Conservation (phyloP, 2,888 invertebrate genomes). For the Acronicta aceris region DNA sequence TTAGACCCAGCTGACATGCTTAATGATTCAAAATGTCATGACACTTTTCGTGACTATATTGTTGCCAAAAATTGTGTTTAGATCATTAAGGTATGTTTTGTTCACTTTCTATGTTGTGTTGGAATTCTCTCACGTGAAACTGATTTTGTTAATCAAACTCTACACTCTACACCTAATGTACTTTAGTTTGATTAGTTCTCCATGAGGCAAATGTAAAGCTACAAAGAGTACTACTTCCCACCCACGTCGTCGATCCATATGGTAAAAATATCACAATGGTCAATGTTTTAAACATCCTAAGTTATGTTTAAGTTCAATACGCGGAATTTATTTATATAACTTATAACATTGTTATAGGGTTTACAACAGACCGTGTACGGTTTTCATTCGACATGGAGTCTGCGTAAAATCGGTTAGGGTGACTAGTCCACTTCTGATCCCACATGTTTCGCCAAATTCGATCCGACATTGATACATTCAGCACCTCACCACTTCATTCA, state of each 20-base stretch:
- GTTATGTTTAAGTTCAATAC: slow-evolving; percentile 31
- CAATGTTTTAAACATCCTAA: slow-evolving; percentile 53
- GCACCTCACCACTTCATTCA: slow-evolving; percentile 60
- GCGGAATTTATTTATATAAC: slow-evolving; percentile 21
- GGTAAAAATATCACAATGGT: slow-evolving; percentile 44
- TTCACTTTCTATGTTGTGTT: slow-evolving; percentile 59
- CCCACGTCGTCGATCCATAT: slow-evolving; percentile 47
- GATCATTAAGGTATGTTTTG: slow-evolving; percentile 65
- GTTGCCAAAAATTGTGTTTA: slow-evolving; percentile 69
- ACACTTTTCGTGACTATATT: slow-evolving; percentile 68
- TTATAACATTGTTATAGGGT: slow-evolving; percentile 5
- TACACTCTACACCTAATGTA: slow-evolving; percentile 47
- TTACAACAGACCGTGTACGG: slow-evolving; percentile 8
- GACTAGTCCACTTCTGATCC: slow-evolving; percentile 46
- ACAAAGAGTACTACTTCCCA: slow-evolving; percentile 41
- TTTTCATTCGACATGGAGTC: slow-evolving; percentile 4
- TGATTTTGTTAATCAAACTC: slow-evolving; percentile 19
- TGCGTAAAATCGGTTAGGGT: slow-evolving; percentile 35
- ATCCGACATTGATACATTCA: slow-evolving; percentile 48
- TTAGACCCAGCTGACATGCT: slow-evolving; percentile 63
- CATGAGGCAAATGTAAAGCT: slow-evolving; percentile 37
- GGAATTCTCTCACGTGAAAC: slow-evolving; percentile 56
- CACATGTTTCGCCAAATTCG: slow-evolving; percentile 52
- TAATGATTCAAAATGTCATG: slow-evolving; percentile 71
- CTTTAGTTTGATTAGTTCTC: slow-evolving; percentile 53